These are phyloP conservation scores for Oncorhynchus mykiss DNA, from an alignment of 2,113 vertebrate species.

Conservation along the genomic window DNA sequence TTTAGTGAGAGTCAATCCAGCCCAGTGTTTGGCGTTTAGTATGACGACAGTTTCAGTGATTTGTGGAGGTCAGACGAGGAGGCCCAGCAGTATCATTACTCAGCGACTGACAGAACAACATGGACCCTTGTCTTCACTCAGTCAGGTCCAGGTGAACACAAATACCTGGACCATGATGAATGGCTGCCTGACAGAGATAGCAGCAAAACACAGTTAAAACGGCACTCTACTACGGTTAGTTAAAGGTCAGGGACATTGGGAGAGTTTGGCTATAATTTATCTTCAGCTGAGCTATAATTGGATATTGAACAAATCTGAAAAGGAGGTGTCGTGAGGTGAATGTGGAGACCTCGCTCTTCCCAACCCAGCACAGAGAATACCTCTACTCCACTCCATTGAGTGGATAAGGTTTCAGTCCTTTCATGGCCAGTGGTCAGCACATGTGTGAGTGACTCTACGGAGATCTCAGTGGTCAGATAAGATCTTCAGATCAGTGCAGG, in stretches of 20 bases:
- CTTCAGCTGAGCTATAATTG: no score
- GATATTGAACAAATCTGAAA: no score
- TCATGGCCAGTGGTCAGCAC: conserved; percentile 59
- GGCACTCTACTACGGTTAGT: background rate
- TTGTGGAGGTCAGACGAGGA: conserved; percentile 12
- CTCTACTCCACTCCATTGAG: conserved; percentile 30
- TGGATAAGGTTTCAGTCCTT: conserved; percentile 57
- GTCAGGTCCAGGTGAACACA: conserved; percentile 77
- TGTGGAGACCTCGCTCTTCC: background rate
- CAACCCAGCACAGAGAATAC: conserved; percentile 23
- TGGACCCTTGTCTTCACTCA: conserved; percentile 68
- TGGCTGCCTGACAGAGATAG: conserved; percentile 75
- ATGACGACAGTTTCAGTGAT: no score
- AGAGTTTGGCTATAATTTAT: no score
- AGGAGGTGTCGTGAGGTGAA: background rate
- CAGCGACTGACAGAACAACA: conserved; percentile 66
- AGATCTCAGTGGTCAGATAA: conserved; percentile 68
- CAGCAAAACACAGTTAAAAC: conserved; percentile 16
- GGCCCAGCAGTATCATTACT: conserved; percentile 61
- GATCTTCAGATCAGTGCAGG: conserved; percentile 65
- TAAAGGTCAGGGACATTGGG: background rate
- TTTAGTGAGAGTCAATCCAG: no score
- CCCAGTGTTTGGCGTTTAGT: no score
- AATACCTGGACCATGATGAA: conserved; percentile 80
- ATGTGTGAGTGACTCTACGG: conserved; percentile 55